A percentile compares a stretch with the other conserved stretches of the same genome.
phyloP scores from a whole-genome alignment of 2,113 vertebrate species.

The Marmota flaviventris region DNA sequence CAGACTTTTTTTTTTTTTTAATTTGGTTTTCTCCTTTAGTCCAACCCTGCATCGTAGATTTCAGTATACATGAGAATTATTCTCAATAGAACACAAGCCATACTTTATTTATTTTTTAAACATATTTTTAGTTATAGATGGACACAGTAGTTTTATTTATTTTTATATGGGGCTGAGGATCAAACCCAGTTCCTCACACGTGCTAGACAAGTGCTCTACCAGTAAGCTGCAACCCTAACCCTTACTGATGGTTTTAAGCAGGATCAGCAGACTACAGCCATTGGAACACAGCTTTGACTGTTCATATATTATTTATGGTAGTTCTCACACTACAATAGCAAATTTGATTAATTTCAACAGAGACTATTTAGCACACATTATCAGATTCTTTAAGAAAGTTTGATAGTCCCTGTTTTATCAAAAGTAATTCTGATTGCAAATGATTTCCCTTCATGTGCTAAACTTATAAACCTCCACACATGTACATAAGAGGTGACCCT shows the following conservation, averaged over 20 bases:
- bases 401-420: neutral
- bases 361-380: neutral
- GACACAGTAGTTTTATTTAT: no score
- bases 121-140: no score
- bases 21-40: neutral
- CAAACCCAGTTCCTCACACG: no score
- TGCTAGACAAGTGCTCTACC: no score
- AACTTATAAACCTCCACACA: neutral
- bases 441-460: neutral
- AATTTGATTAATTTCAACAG: neutral
- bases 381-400: constrained; percentile 13
- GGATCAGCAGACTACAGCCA: neutral
- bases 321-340: neutral
- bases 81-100: neutral
- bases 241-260: neutral
- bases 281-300: neutral
- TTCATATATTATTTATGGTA: neutral
- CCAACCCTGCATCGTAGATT: neutral
- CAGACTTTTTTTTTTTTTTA: neutral
- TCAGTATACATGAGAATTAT: neutral
- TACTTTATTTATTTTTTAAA: neutral
- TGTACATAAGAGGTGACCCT: neutral
- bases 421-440: neutral
- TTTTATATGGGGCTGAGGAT: no score
- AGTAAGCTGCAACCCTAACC: no score